Conservation (phyloP, 1,140 invertebrate genomes). For the Limonius californicus region DNA sequence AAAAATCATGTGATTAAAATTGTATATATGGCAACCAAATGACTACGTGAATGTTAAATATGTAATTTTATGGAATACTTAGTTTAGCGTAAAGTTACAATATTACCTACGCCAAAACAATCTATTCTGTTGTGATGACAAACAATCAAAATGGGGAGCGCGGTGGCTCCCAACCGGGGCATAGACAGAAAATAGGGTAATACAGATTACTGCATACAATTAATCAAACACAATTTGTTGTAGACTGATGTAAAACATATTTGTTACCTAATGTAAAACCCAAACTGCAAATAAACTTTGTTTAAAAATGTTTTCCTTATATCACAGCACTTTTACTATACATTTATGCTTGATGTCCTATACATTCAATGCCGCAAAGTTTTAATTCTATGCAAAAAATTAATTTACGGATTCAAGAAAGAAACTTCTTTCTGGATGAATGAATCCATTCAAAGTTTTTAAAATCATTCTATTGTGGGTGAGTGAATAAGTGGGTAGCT, state of each 20-base stretch:
- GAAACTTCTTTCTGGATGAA: too few species aligned
- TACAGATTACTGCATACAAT: conserved; percentile 14
- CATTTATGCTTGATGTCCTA: too few species aligned
- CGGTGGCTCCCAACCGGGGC: background rate
- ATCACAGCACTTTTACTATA: too few species aligned
- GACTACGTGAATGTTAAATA: conserved; percentile 5
- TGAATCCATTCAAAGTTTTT: too few species aligned
- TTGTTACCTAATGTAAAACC: conserved; percentile 35
- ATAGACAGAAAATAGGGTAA: background rate
- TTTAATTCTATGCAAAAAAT: too few species aligned
- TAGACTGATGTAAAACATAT: conserved; percentile 34
- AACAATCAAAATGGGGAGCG: background rate
- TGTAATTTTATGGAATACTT: conserved; percentile 8
- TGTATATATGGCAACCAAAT: background rate
- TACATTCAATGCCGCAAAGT: too few species aligned
- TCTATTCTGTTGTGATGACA: background rate
- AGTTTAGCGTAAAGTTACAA: background rate
- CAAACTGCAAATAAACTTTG: conserved; percentile 30
- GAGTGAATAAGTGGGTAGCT: too few species aligned
- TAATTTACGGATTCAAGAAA: too few species aligned
- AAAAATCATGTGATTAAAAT: conserved; percentile 7
- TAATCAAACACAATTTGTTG: conserved; percentile 25
- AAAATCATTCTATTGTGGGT: too few species aligned
- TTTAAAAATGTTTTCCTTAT: conserved; percentile 25
- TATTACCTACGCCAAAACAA: conserved; percentile 1